Conservation (phyloP, 1,140 invertebrate genomes). For the Macrotrachela quadricornifera region DNA sequence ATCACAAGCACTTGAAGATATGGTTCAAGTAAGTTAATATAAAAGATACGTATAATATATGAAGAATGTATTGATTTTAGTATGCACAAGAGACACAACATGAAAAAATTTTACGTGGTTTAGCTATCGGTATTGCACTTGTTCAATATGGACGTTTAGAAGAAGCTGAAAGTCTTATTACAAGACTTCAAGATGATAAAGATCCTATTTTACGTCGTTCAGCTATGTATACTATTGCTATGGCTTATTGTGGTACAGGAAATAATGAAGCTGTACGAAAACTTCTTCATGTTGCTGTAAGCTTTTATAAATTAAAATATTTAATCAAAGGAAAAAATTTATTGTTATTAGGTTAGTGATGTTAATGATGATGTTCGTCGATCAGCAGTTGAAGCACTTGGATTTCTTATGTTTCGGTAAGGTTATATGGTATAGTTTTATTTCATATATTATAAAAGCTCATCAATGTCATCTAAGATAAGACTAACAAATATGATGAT, state of each 20-base stretch:
- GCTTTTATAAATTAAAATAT: too few species aligned
- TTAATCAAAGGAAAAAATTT: not conserved
- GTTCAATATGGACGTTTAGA: constrained; percentile 89
- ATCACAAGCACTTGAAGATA: constrained; percentile 67
- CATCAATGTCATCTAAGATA: too few species aligned
- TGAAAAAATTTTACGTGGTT: constrained; percentile 84
- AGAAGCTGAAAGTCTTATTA: constrained; percentile 78
- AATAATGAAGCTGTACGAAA: constrained; percentile 84
- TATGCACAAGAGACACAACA: constrained; percentile 64
- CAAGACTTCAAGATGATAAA: constrained; percentile 48
- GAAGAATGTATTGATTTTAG: constrained; percentile 6
- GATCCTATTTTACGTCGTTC: constrained; percentile 41
- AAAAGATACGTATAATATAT: constrained; percentile 22
- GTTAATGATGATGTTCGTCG: constrained; percentile 94
- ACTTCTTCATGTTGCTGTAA: constrained; percentile 76
- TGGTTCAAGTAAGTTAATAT: constrained; percentile 43
- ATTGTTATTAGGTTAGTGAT: constrained; percentile 49
- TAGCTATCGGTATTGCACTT: constrained; percentile 81
- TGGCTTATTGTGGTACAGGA: constrained; percentile 93
- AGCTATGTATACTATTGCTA: constrained; percentile 89
- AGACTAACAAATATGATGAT: too few species aligned
- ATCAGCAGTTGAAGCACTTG: constrained; percentile 84
- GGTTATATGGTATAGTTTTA: too few species aligned
- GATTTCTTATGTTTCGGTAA: constrained; percentile 74
- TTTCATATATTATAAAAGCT: too few species aligned